Conservation (phyloP, 2,113 vertebrate genomes). For the Catharus minimus region DNA sequence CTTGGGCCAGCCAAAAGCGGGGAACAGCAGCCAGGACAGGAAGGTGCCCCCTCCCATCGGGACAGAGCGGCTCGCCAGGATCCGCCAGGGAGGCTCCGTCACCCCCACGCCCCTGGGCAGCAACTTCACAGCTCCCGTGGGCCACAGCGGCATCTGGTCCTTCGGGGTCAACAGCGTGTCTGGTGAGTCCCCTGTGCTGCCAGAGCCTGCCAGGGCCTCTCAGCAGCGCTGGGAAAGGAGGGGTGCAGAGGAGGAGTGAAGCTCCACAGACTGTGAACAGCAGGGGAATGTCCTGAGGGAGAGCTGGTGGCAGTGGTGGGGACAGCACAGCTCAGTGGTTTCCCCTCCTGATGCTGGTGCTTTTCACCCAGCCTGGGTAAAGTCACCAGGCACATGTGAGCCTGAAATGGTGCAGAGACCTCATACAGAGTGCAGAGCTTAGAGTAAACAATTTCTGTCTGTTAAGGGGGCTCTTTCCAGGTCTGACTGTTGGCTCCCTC, state of each 20-base stretch:
- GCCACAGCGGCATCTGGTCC: constrained; percentile 97
- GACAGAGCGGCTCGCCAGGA: constrained; percentile 92
- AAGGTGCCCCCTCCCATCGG: constrained; percentile 97
- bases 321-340: fast-evolving
- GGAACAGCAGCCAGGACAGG: constrained; percentile 84
- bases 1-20: constrained; percentile 87
- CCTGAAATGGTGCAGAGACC: background rate
- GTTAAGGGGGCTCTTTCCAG: background rate
- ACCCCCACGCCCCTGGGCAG: constrained; percentile 89
- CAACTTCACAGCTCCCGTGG: constrained; percentile 93
- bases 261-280: background rate
- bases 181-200: constrained; percentile 69
- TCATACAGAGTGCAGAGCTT: background rate
- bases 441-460: background rate
- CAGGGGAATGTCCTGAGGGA: background rate
- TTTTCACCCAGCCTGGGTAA: background rate
- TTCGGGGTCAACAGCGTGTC: constrained; percentile 94
- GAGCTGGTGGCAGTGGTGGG: background rate
- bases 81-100: constrained; percentile 94
- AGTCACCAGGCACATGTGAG: background rate
- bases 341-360: background rate
- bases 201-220: background rate
- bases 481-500: background rate
- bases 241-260: background rate
- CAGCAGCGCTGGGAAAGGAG: background rate